These are phyloP conservation scores for Trimorus sp. DNA, from an alignment of 2,888 invertebrate genomes.

Conservation along the genomic window DNA sequence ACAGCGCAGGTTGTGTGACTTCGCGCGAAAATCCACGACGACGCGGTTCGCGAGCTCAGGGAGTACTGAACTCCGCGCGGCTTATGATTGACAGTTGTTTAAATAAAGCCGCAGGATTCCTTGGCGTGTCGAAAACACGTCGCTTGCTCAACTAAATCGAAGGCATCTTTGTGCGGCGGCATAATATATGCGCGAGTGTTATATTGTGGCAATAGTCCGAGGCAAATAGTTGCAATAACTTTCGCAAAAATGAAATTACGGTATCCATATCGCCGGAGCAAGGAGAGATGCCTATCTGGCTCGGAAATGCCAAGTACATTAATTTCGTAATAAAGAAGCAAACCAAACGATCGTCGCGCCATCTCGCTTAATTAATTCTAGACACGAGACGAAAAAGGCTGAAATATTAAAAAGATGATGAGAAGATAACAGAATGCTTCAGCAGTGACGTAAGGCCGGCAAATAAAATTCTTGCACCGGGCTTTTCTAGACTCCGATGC, in stretches of 20 bases:
- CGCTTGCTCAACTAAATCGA: too few relatives aligned
- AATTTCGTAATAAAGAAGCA: conserved; percentile 75
- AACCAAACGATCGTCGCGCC: conserved; percentile 73
- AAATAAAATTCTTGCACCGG: conserved; percentile 28
- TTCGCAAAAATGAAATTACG: conserved; percentile 62
- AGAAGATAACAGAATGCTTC: conserved; percentile 60
- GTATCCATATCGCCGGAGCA: conserved; percentile 48
- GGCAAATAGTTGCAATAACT: conserved; percentile 60
- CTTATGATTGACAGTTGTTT: too few relatives aligned
- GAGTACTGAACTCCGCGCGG: too few relatives aligned
- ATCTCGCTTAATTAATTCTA: conserved; percentile 66
- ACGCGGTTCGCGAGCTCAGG: too few relatives aligned
- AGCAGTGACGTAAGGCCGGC: conserved; percentile 56
- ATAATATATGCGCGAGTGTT: too few relatives aligned
- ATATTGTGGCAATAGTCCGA: conserved; percentile 39
- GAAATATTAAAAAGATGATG: conserved; percentile 62
- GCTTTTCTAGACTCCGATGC: conserved; percentile 24
- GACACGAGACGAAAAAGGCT: conserved; percentile 55
- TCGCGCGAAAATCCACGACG: conserved; percentile 36
- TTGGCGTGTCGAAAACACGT: too few relatives aligned
- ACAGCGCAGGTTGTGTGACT: conserved; percentile 36
- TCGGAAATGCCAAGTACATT: conserved; percentile 74
- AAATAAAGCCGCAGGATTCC: too few relatives aligned
- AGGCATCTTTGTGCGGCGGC: too few relatives aligned
- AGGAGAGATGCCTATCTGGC: conserved; percentile 66